Evolutionary conservation across 2,113 vertebrate species (phyloP).

Genomic region (Gila orcuttii): DNA sequence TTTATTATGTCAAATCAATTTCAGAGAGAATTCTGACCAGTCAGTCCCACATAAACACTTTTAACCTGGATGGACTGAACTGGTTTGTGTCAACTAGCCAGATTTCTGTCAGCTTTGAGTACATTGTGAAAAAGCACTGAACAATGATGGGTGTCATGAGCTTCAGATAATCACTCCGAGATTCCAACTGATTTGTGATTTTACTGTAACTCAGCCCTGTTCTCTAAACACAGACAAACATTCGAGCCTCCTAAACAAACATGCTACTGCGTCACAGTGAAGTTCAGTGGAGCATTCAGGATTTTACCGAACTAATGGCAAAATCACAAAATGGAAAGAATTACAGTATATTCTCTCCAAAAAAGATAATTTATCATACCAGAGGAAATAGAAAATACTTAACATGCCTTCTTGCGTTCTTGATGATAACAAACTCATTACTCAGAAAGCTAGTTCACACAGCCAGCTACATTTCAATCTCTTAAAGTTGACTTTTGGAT

Average conservation of each 20-base stretch:
- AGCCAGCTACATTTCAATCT: not conserved
- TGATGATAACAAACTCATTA: slow-evolving; percentile 1
- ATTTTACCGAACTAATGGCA: not conserved
- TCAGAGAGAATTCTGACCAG: not conserved
- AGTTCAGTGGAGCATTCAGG: not conserved
- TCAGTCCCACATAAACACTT: not conserved
- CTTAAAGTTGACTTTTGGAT: not conserved
- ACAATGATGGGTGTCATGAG: not conserved
- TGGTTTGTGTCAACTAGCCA: not conserved
- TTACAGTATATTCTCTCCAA: not conserved
- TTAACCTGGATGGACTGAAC: not conserved
- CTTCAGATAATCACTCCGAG: not conserved
- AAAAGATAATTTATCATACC: not conserved
- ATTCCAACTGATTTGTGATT: not conserved
- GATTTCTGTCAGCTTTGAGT: not conserved
- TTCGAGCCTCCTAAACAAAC: not conserved
- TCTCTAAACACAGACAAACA: not conserved
- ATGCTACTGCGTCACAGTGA: slow-evolving; percentile 23
- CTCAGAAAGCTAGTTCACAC: not conserved
- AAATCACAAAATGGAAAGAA: not conserved
- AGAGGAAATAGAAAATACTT: slow-evolving; percentile 12
- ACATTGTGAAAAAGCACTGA: not conserved
- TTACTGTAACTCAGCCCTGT: not conserved
- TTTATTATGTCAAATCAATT: not conserved
- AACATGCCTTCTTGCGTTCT: not conserved